Evolutionary conservation across 2,113 vertebrate genomes (phyloP).

Genomic region (Ictalurus furcatus): DNA sequence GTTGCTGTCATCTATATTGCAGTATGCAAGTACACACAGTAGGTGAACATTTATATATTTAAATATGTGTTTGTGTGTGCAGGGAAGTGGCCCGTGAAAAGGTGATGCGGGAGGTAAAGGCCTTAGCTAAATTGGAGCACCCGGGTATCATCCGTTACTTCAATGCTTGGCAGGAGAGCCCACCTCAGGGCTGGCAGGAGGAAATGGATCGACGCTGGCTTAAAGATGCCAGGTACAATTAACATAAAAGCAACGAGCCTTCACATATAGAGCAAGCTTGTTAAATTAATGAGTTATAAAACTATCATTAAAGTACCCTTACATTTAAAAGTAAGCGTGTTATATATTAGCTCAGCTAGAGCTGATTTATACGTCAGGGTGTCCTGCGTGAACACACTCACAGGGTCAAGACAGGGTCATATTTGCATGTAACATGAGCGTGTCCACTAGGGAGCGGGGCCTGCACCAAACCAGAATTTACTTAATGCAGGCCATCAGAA

Average conservation of each 20-base stretch:
- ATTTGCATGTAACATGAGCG: not conserved
- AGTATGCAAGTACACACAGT: not conserved
- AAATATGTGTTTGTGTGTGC: not conserved
- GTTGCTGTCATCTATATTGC: not conserved
- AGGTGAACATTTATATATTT: not conserved
- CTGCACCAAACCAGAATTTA: not conserved
- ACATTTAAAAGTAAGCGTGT: not conserved
- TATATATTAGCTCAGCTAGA: not conserved
- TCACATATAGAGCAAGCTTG: not conserved
- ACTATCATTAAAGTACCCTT: not conserved
- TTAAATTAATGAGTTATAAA: not conserved
- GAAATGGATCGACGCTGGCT: constrained; percentile 95
- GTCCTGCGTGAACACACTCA: not conserved
- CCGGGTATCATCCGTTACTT: constrained; percentile 97
- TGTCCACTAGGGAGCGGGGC: not conserved
- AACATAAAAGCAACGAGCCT: not conserved
- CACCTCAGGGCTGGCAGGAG: constrained; percentile 95
- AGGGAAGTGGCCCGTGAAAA: constrained; percentile 95
- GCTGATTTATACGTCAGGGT: not conserved
- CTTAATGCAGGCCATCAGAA: not conserved
- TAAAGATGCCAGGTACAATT: constrained; percentile 86
- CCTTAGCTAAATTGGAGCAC: constrained; percentile 94
- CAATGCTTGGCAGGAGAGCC: constrained; percentile 96
- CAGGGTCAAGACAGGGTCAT: not conserved
- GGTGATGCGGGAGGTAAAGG: constrained; percentile 98